These are phyloP conservation scores for honey bee (Apis mellifera) DNA, from an alignment of 1,140 invertebrate genomes.

Conservation along the genomic window Amel_HAv3.1 CM009933.2:11856501-11857000, in stretches of 20 bases:
- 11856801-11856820: slow-evolving; percentile 31
- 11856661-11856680: neutral
- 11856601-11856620: no score
- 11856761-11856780: slow-evolving; percentile 50
- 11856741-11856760: slow-evolving; percentile 47
- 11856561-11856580: slow-evolving; percentile 57
- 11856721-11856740: slow-evolving; percentile 41
- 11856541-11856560: slow-evolving; percentile 47
- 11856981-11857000: slow-evolving; percentile 49
- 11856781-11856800: slow-evolving; percentile 48
- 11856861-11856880: no score
- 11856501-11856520: slow-evolving; percentile 37
- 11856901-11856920: no score
- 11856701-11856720: slow-evolving; percentile 59
- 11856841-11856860: slow-evolving; percentile 55
- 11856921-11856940: neutral
- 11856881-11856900: no score
- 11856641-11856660: no score
- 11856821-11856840: slow-evolving; percentile 52
- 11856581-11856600: slow-evolving; percentile 5
- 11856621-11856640: no score
- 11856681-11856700: no score
- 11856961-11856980: slow-evolving; percentile 47
- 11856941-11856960: slow-evolving; percentile 23
- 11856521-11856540: slow-evolving; percentile 50